These are phyloP conservation scores for Ostrea edulis DNA, from an alignment of 1,140 invertebrate species.

Conservation along the genomic window DNA sequence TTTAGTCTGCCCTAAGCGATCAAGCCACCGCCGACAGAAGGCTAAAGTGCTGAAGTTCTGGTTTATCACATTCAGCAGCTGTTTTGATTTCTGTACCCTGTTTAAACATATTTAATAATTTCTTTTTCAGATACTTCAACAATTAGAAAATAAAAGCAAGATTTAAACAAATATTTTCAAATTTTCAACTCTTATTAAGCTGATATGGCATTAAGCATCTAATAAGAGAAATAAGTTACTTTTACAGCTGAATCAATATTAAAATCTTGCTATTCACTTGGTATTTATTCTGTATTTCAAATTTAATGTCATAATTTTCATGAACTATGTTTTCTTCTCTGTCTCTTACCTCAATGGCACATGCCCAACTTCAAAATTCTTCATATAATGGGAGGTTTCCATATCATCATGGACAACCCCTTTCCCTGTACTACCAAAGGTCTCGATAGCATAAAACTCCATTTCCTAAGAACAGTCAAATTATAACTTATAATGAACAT, in stretches of 20 bases:
- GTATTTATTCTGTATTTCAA: no score
- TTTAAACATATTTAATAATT: slow-evolving; percentile 42
- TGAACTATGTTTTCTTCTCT: not conserved
- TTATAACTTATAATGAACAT: not conserved
- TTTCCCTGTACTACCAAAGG: slow-evolving; percentile 98
- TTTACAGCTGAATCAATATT: no score
- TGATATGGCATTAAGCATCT: no score
- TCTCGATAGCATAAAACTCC: slow-evolving; percentile 99
- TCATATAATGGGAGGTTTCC: slow-evolving; percentile 99
- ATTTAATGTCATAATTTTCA: no score
- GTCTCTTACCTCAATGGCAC: slow-evolving; percentile 86
- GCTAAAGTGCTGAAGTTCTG: slow-evolving; percentile 99
- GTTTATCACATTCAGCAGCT: slow-evolving; percentile 96
- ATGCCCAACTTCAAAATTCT: slow-evolving; percentile 96
- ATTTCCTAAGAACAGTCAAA: slow-evolving; percentile 85
- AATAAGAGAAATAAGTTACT: no score
- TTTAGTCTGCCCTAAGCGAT: slow-evolving; percentile 96
- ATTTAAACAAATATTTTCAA: no score
- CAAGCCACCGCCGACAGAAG: slow-evolving; percentile 99
- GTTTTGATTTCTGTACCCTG: slow-evolving; percentile 88
- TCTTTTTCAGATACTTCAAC: no score
- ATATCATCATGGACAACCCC: slow-evolving; percentile 99
- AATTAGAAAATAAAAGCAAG: no score
- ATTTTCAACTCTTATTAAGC: no score
- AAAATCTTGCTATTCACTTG: no score